Conservation (phyloP, 2,113 vertebrate genomes). For the Silurus glanis region DNA sequence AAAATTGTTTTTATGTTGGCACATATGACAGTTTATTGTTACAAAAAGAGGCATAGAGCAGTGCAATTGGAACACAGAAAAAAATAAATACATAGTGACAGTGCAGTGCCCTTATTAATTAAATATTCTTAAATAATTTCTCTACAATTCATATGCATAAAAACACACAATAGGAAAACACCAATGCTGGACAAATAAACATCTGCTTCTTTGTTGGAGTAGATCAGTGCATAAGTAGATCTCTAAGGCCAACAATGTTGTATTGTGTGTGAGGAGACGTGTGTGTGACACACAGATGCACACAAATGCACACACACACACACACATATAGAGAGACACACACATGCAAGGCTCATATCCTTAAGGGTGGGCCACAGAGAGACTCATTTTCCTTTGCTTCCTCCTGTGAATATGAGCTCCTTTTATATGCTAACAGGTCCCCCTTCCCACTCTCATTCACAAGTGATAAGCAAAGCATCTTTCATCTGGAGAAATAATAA, state of each 20-base stretch:
- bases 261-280: neutral
- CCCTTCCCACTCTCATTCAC: conserved; percentile 51
- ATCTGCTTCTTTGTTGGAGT: conserved; percentile 39
- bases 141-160: neutral
- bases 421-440: conserved; percentile 68
- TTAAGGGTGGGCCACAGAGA: conserved; percentile 17
- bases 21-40: neutral
- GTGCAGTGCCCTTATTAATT: neutral
- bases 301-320: neutral
- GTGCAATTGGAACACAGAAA: too few relatives aligned
- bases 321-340: neutral
- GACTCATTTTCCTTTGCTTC: conserved; percentile 24
- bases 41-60: neutral
- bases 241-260: conserved; percentile 8
- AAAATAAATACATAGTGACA: neutral
- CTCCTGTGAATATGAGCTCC: conserved; percentile 36
- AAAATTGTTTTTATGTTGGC: neutral
- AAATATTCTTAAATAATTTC: neutral
- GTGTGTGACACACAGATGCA: neutral
- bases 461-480: conserved; percentile 59
- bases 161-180: neutral
- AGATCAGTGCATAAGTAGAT: conserved; percentile 46
- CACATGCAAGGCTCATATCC: neutral
- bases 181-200: conserved; percentile 5
- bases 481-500: conserved; percentile 54